phyloP scores from a whole-genome alignment of 2,797 vertebrate genomes.

The Hydrocynus forskahlii region DNA sequence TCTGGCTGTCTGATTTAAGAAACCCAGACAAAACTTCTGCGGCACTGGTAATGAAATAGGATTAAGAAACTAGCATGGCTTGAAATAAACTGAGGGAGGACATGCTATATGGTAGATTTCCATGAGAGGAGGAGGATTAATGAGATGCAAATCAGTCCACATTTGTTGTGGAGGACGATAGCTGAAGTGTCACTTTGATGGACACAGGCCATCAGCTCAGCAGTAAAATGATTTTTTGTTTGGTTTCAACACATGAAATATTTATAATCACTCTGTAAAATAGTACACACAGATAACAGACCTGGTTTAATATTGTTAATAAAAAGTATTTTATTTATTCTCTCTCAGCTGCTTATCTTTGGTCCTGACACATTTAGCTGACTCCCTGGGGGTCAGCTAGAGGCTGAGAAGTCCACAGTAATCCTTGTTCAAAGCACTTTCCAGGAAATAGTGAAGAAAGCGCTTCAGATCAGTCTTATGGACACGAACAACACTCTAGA shows the following conservation, averaged over 20 bases:
- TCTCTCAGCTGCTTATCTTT: conserved; percentile 7
- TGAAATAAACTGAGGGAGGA: conserved; percentile 46
- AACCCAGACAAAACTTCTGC: background rate
- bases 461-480: conserved; percentile 28
- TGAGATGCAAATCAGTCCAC: conserved; percentile 75
- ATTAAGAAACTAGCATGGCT: conserved; percentile 64
- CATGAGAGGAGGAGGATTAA: conserved; percentile 67
- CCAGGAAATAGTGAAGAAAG: conserved; percentile 25
- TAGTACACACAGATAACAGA: background rate
- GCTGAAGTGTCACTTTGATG: conserved; percentile 66
- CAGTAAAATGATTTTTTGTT: conserved; percentile 49
- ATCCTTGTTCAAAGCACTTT: conserved; percentile 27
- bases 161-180: conserved; percentile 68
- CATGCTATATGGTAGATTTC: conserved; percentile 54
- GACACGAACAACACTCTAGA: conserved; percentile 9
- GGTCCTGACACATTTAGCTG: conserved; percentile 25
- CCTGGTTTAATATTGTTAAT: background rate
- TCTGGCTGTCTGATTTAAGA: background rate
- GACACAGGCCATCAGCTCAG: conserved; percentile 66
- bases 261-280: background rate
- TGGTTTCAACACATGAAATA: background rate
- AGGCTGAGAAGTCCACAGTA: background rate
- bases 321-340: background rate
- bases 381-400: conserved; percentile 9
- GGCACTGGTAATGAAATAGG: conserved; percentile 69